Conservation (phyloP, 2,888 invertebrate genomes). For the Sarcophaga carnaria region DNA sequence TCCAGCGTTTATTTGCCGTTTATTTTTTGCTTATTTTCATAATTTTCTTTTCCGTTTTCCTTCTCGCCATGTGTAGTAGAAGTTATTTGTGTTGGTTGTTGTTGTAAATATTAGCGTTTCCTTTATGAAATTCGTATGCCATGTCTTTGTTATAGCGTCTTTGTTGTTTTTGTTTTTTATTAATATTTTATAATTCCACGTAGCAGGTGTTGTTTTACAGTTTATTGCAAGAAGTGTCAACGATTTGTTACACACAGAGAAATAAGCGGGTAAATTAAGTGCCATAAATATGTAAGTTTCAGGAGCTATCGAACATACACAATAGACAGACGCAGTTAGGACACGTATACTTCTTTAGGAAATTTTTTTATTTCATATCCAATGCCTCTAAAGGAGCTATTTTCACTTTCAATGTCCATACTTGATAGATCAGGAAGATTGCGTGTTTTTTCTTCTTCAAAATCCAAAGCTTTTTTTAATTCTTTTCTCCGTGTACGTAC, state of each 20-base stretch:
- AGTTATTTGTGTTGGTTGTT: background rate
- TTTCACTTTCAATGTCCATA: too few species aligned
- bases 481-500: slow-evolving; percentile 17
- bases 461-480: too few species aligned
- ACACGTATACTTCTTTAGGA: too few species aligned
- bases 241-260: slow-evolving; percentile 59
- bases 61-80: background rate
- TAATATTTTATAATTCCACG: slow-evolving; percentile 66
- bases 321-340: too few species aligned
- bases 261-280: background rate
- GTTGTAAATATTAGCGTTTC: slow-evolving; percentile 16
- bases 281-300: background rate
- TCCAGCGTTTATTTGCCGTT: slow-evolving; percentile 59
- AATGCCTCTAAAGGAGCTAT: too few species aligned
- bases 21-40: slow-evolving; percentile 57
- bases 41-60: slow-evolving; percentile 41
- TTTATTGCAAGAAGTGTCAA: slow-evolving; percentile 68
- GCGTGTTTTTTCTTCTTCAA: too few species aligned
- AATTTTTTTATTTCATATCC: too few species aligned
- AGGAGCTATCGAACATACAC: background rate
- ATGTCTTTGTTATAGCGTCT: slow-evolving; percentile 8
- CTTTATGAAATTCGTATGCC: background rate
- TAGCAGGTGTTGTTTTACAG: slow-evolving; percentile 64
- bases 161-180: slow-evolving; percentile 33
- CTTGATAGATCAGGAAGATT: too few species aligned